These are phyloP conservation scores for Stramonita haemastoma DNA, from an alignment of 2,888 invertebrate genomes.

Conservation along the genomic window DNA sequence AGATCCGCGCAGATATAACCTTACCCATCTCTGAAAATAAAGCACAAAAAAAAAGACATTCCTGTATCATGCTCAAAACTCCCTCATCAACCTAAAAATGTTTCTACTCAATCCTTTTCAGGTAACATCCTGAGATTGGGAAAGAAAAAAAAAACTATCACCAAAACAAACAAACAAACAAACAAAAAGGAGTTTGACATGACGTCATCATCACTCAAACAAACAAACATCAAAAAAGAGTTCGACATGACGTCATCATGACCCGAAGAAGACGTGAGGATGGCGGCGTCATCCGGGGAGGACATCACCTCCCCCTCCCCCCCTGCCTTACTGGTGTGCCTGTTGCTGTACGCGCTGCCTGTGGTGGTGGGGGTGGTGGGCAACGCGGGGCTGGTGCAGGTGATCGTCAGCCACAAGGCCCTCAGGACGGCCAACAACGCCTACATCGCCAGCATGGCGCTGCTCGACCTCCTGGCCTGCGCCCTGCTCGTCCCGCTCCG, in stretches of 20 bases:
- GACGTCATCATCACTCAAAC: too few species aligned
- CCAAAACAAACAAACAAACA: too few species aligned
- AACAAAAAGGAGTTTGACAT: too few species aligned
- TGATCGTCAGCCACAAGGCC: conserved; percentile 35
- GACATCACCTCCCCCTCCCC: neutral
- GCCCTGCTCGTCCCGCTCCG: conserved; percentile 56
- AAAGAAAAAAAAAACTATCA: too few species aligned
- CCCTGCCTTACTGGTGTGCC: conserved; percentile 10
- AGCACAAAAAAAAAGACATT: too few species aligned
- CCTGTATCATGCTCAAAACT: too few species aligned
- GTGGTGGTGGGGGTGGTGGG: conserved; percentile 26
- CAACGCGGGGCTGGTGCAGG: conserved; percentile 27
- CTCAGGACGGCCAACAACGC: conserved; percentile 60
- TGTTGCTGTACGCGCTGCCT: conserved; percentile 27
- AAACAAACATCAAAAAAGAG: neutral
- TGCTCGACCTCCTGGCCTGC: conserved; percentile 57
- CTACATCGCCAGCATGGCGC: conserved; percentile 54
- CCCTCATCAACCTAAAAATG: too few species aligned
- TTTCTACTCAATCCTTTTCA: too few species aligned
- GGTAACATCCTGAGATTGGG: too few species aligned
- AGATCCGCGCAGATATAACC: too few species aligned
- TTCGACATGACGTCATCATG: neutral
- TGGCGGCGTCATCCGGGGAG: neutral
- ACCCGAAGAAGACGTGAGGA: neutral
- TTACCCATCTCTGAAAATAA: too few species aligned